A percentile compares a stretch with the other conserved stretches of the same genome.
Conservation (phyloP, 2,797 vertebrate species). For the Pseudopleuronectes americanus region DNA sequence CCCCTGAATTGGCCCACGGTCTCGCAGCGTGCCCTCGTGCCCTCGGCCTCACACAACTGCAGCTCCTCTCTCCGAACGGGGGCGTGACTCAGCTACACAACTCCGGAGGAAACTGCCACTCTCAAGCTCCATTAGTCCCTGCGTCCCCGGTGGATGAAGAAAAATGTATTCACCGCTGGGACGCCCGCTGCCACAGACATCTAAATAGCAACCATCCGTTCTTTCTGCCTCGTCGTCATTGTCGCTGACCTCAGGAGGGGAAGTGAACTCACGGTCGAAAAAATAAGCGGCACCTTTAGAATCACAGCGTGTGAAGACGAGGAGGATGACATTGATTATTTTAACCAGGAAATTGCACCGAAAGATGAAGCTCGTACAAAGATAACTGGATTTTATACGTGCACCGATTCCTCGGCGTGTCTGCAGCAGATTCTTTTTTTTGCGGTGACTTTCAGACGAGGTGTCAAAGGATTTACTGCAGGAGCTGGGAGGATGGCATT, state of each 20-base stretch:
- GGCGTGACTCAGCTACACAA: conserved; percentile 71
- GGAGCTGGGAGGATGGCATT: conserved; percentile 10
- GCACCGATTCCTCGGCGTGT: not conserved
- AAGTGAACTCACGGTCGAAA: conserved; percentile 1
- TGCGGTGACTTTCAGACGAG: conserved; percentile 32
- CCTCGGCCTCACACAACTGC: conserved; percentile 57
- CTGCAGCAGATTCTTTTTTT: not conserved
- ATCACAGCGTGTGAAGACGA: conserved; percentile 50
- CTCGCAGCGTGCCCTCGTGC: conserved; percentile 65
- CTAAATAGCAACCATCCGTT: conserved; percentile 65
- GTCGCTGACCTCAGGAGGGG: conserved; percentile 47
- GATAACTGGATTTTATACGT: conserved; percentile 13
- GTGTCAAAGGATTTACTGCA: conserved; percentile 27
- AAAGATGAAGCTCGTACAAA: conserved; percentile 33
- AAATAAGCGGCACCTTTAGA: conserved; percentile 45
- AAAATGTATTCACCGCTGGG: conserved; percentile 72
- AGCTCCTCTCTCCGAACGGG: conserved; percentile 66
- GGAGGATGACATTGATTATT: conserved; percentile 42
- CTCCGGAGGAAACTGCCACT: conserved; percentile 71
- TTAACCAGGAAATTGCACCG: conserved; percentile 26
- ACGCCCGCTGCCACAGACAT: conserved; percentile 59
- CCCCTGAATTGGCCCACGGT: conserved; percentile 67
- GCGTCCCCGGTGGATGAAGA: conserved; percentile 75
- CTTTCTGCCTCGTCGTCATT: conserved; percentile 37
- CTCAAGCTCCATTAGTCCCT: conserved; percentile 80